Evolutionary conservation across 2,797 vertebrate species (phyloP).

Genomic region (Sternotherus odoratus): DNA sequence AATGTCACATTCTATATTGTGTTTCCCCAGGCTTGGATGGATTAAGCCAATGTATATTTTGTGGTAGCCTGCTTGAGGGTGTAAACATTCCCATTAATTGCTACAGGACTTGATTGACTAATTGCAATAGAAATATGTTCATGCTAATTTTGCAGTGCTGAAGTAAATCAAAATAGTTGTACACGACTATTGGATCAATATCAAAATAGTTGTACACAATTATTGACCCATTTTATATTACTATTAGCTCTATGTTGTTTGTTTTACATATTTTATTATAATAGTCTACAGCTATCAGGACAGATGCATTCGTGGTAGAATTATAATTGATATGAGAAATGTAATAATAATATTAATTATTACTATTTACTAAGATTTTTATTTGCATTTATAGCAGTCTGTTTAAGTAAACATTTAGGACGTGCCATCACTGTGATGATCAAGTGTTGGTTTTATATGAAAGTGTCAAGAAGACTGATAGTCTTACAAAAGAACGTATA

Average conservation of each 20-base stretch:
- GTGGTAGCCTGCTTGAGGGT: not conserved
- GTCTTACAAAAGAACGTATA: not conserved
- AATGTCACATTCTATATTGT: not conserved
- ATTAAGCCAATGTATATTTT: not conserved
- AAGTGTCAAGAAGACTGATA: not conserved
- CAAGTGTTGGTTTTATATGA: not conserved
- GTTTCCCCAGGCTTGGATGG: not conserved
- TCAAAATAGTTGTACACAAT: conserved; percentile 41
- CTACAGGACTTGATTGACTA: rapidly evolving
- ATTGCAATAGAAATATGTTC: not conserved
- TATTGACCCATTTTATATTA: not conserved
- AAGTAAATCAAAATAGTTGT: conserved; percentile 36
- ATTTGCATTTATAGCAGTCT: conserved; percentile 3
- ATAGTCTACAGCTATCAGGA: not conserved
- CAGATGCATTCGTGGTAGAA: conserved; percentile 32
- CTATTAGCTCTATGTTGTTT: not conserved
- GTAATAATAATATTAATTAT: not conserved
- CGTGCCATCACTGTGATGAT: not conserved
- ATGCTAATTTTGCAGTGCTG: not conserved
- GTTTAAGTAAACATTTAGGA: conserved; percentile 55
- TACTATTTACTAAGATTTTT: not conserved
- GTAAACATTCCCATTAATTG: not conserved
- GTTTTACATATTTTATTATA: not conserved
- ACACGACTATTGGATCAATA: not conserved
- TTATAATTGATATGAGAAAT: conserved; percentile 15